A percentile compares a stretch with the other conserved stretches of the same genome.
phyloP scores from a whole-genome alignment of 1,140 invertebrate genomes.

The Lucilia sericata region DNA sequence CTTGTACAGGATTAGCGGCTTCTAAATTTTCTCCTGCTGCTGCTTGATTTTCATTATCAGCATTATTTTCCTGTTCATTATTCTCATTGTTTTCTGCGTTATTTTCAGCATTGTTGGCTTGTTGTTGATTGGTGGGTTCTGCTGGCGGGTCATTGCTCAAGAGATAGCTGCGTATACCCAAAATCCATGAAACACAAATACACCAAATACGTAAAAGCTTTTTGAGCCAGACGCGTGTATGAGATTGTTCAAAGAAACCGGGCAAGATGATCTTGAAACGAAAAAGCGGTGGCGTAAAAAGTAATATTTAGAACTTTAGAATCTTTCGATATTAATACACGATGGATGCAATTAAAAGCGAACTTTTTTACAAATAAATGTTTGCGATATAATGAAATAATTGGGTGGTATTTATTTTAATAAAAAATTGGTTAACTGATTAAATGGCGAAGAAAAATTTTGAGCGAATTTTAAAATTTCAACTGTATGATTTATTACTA shows the following conservation, averaged over 20 bases:
- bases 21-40: constrained; percentile 52
- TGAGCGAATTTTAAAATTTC: too few relatives aligned
- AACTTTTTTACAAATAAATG: too few relatives aligned
- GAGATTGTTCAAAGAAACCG: constrained; percentile 94
- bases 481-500: too few relatives aligned
- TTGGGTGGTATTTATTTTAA: too few relatives aligned
- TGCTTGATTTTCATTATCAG: constrained; percentile 45
- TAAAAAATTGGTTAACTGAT: too few relatives aligned
- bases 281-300: not conserved
- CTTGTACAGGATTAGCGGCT: constrained; percentile 58
- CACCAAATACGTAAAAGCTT: constrained; percentile 91
- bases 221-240: constrained; percentile 94
- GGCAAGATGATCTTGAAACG: constrained; percentile 85
- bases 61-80: constrained; percentile 46
- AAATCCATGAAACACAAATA: constrained; percentile 82
- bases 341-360: too few relatives aligned
- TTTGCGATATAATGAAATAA: too few relatives aligned
- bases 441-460: too few relatives aligned
- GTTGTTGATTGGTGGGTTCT: constrained; percentile 61
- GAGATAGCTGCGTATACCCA: constrained; percentile 91
- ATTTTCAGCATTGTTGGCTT: constrained; percentile 53
- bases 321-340: too few relatives aligned
- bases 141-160: constrained; percentile 72
- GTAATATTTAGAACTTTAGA: too few relatives aligned
- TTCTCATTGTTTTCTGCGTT: constrained; percentile 36